phyloP scores from a whole-genome alignment of 2,888 invertebrate genomes.

The Tenthredo scrophulariae region DNA sequence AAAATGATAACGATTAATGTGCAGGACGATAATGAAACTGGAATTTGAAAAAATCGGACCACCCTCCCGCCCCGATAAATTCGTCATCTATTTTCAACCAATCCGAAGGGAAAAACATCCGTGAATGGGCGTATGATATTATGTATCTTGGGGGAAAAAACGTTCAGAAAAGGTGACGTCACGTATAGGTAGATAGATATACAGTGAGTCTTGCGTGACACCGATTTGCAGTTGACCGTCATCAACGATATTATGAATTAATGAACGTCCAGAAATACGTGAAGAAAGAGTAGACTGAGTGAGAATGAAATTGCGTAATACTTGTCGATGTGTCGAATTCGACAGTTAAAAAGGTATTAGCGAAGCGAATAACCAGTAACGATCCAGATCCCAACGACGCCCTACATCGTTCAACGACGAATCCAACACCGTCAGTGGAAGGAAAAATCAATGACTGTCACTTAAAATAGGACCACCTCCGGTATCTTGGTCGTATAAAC shows the following conservation, averaged over 20 bases:
- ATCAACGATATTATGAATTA: background rate
- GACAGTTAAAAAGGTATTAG: conserved; percentile 12
- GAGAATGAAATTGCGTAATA: background rate
- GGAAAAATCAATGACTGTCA: background rate
- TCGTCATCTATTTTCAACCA: conserved; percentile 6
- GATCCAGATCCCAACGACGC: conserved; percentile 29
- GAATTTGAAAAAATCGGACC: background rate
- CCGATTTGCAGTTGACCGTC: background rate
- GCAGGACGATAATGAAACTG: background rate
- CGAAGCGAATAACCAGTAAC: conserved; percentile 2
- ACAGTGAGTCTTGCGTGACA: background rate
- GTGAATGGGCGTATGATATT: conserved; percentile 18
- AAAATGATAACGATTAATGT: background rate
- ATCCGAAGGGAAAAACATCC: background rate
- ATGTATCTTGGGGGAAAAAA: background rate
- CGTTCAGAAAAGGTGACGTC: conserved; percentile 10
- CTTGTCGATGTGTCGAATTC: background rate
- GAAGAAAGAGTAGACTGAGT: background rate
- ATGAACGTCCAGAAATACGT: background rate
- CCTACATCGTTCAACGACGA: background rate
- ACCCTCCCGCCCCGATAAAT: background rate
- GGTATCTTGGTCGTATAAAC: background rate
- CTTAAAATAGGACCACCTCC: background rate
- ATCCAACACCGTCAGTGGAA: background rate
- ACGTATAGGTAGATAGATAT: background rate